Conservation (phyloP, 1,140 invertebrate genomes). For the Sminthurides bifidus region DNA sequence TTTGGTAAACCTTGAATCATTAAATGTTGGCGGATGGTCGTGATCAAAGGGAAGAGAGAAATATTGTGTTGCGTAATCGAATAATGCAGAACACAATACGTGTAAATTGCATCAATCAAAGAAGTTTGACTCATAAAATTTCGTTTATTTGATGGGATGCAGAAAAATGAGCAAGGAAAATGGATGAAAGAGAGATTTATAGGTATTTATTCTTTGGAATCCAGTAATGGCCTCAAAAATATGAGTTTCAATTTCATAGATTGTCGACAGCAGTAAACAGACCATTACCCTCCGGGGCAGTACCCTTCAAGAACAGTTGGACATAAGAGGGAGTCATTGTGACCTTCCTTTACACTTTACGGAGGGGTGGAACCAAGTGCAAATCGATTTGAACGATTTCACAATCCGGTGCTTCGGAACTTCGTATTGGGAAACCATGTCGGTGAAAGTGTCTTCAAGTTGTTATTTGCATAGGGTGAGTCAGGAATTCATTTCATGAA, state of each 20-base stretch:
- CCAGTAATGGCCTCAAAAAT: too few relatives aligned
- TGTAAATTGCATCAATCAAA: background rate
- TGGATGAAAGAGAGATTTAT: background rate
- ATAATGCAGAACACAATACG: too few relatives aligned
- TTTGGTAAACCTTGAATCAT: background rate
- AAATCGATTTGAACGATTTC: constrained; percentile 48
- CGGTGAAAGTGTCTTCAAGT: constrained; percentile 52
- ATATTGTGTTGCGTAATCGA: too few relatives aligned
- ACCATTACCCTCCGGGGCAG: background rate
- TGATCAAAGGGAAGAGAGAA: too few relatives aligned
- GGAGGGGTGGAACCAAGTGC: constrained; percentile 50
- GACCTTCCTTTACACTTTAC: constrained; percentile 54
- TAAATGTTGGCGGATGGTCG: background rate
- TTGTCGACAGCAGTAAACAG: background rate
- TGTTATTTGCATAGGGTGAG: constrained; percentile 42
- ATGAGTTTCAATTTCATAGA: background rate
- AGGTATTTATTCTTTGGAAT: too few relatives aligned
- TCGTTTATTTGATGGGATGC: background rate
- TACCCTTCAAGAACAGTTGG: background rate
- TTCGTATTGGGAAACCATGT: constrained; percentile 51
- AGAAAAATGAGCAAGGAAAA: background rate
- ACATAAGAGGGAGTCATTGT: constrained; percentile 52
- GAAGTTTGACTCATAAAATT: background rate
- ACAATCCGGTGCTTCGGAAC: constrained; percentile 51
- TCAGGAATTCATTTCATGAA: background rate